Conservation (phyloP, 2,113 vertebrate genomes). For the Hemiscyllium ocellatum region DNA sequence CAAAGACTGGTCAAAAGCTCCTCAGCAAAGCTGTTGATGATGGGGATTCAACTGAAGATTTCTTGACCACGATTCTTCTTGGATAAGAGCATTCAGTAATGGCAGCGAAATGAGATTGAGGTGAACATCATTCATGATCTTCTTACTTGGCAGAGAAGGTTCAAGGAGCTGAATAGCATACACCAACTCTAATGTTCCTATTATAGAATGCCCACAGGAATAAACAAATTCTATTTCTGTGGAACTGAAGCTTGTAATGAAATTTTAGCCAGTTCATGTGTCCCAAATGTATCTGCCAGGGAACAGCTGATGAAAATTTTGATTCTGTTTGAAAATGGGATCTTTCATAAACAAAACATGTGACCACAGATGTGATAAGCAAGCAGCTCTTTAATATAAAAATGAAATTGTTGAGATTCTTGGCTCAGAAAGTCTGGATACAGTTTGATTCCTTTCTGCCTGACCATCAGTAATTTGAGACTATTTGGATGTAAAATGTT, state of each 20-base stretch:
- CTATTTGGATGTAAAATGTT: not conserved
- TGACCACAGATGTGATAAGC: not conserved
- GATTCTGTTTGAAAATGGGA: constrained; percentile 2
- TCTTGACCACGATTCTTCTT: not conserved
- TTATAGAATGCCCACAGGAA: not conserved
- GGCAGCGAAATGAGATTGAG: not conserved
- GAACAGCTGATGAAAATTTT: not conserved
- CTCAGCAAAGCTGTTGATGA: not conserved
- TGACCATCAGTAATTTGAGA: not conserved
- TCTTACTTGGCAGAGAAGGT: not conserved
- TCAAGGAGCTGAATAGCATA: not conserved
- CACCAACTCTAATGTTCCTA: not conserved
- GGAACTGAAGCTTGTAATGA: not conserved
- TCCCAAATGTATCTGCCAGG: not conserved
- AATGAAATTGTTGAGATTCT: not conserved
- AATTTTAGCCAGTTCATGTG: not conserved
- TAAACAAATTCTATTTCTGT: not conserved
- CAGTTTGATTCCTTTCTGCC: not conserved
- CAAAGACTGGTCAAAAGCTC: not conserved
- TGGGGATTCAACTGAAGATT: not conserved
- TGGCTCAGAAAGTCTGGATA: not conserved
- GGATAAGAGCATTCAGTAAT: not conserved
- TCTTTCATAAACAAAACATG: not conserved
- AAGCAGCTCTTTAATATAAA: not conserved
- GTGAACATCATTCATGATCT: not conserved